Evolutionary conservation across 2,113 vertebrate species (phyloP).

Genomic region (Indicator indicator): DNA sequence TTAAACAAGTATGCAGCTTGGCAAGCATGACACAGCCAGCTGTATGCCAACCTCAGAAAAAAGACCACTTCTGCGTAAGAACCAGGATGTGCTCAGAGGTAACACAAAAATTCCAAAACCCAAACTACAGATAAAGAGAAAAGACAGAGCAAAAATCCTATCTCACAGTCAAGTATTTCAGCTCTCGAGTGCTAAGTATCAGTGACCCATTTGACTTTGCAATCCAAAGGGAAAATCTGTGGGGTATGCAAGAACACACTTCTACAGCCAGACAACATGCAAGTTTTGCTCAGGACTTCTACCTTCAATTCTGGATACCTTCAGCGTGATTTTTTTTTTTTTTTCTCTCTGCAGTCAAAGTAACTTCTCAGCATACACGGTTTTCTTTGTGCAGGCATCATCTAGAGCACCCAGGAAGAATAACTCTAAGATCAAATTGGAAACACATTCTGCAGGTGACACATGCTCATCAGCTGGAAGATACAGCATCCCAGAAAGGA

Average conservation of each 20-base stretch:
- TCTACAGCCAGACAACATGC: not conserved
- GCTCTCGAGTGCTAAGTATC: not conserved
- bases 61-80: not conserved
- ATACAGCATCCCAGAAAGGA: not conserved
- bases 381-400: not conserved
- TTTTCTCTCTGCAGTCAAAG: not conserved
- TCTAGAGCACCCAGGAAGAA: not conserved
- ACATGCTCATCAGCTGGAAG: not conserved
- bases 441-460: not conserved
- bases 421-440: not conserved
- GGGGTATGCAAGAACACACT: not conserved
- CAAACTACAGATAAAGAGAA: not conserved
- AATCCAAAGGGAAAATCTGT: not conserved
- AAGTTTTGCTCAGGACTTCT: not conserved
- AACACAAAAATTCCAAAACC: not conserved
- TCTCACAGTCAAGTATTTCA: not conserved
- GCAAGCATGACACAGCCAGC: not conserved
- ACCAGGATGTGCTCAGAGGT: not conserved
- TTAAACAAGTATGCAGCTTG: conserved; percentile 18
- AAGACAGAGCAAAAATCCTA: not conserved
- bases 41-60: not conserved
- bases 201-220: not conserved
- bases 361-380: not conserved
- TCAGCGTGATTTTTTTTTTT: rapidly evolving
- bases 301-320: not conserved